phyloP scores from a whole-genome alignment of 2,888 invertebrate species.

The Pimpla rufipes region DNA sequence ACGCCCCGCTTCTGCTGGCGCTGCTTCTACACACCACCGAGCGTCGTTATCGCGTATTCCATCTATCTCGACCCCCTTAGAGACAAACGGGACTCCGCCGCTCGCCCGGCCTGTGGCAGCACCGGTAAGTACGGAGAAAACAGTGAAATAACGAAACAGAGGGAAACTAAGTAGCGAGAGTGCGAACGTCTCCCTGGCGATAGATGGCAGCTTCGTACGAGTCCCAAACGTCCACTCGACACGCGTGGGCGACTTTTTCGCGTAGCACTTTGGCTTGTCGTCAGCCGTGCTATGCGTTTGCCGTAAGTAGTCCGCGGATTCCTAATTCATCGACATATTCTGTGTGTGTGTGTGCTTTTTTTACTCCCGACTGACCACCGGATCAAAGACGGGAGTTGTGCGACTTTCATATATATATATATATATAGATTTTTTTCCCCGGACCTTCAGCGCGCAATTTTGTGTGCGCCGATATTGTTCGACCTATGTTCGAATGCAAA shows the following conservation, averaged over 20 bases:
- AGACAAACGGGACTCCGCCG: not conserved
- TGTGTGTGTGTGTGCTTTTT: too few species aligned
- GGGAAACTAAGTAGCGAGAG: not conserved
- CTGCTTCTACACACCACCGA: conserved; percentile 27
- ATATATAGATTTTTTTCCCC: too few species aligned
- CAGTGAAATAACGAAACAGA: conserved; percentile 30
- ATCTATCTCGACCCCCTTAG: conserved; percentile 36
- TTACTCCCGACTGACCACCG: too few species aligned
- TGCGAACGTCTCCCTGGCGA: not conserved
- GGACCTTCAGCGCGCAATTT: too few species aligned
- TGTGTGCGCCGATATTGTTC: too few species aligned
- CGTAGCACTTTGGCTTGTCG: not conserved
- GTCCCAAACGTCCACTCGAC: not conserved
- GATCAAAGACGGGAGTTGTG: too few species aligned
- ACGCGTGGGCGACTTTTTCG: not conserved
- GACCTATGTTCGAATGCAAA: too few species aligned
- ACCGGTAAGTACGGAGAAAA: conserved; percentile 41
- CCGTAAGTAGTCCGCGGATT: not conserved
- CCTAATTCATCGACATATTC: not conserved
- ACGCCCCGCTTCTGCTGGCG: conserved; percentile 23
- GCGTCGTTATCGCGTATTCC: conserved; percentile 7
- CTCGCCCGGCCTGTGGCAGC: too few species aligned
- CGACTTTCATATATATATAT: too few species aligned
- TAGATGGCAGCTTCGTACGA: not conserved
- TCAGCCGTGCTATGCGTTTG: not conserved